Evolutionary conservation across 2,888 invertebrate genomes (phyloP).

Genomic region (Andricus curvator): DNA sequence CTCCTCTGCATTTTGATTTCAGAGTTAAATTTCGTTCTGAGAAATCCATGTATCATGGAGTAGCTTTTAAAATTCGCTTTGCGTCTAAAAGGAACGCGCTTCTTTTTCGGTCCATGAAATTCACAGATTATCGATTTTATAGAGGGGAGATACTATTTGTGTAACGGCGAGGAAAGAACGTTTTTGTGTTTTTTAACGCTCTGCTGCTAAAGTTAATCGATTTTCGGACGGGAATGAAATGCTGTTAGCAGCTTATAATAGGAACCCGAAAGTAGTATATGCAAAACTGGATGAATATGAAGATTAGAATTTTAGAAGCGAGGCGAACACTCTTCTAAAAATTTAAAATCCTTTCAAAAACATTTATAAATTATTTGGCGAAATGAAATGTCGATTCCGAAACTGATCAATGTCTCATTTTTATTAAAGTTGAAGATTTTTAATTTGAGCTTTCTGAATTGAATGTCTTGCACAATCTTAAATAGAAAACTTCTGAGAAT

Average conservation of each 20-base stretch:
- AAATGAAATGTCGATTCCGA: too few relatives aligned
- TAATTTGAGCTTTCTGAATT: too few relatives aligned
- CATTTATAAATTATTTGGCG: too few relatives aligned
- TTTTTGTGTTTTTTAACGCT: neutral
- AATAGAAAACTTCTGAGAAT: too few relatives aligned
- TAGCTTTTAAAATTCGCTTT: constrained; percentile 25
- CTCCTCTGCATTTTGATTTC: constrained; percentile 32
- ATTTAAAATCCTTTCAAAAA: too few relatives aligned
- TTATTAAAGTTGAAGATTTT: too few relatives aligned
- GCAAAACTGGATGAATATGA: too few relatives aligned
- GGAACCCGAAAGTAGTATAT: neutral
- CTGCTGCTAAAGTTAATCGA: neutral
- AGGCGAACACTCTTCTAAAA: too few relatives aligned
- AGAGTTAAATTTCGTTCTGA: constrained; percentile 33
- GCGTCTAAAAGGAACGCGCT: neutral
- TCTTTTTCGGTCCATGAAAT: constrained; percentile 33
- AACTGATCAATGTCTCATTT: too few relatives aligned
- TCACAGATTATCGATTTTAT: constrained; percentile 29
- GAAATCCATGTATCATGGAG: constrained; percentile 21
- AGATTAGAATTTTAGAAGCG: too few relatives aligned
- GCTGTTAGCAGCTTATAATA: neutral
- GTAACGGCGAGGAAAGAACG: neutral
- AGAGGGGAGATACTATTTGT: neutral
- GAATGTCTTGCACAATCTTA: too few relatives aligned
- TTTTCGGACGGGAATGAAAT: neutral